Evolutionary conservation across 2,797 vertebrate species (phyloP), one percentile per base, ranked within the genome.

Genomic region (Decapterus maruadsi): DNA sequence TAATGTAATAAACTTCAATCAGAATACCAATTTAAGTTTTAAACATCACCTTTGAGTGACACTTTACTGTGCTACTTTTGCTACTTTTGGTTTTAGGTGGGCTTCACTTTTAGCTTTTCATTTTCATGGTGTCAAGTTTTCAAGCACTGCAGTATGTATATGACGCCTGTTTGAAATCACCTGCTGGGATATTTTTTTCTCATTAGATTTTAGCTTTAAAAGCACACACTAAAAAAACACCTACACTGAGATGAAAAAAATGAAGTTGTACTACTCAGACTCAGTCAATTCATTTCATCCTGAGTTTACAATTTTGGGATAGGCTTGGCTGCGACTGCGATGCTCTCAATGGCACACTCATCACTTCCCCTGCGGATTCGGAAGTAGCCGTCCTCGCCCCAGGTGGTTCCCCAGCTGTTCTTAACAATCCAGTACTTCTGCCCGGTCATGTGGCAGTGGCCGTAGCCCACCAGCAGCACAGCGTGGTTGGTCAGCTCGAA

Each of bases 401-500:
- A 99, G 0, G 0, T 0, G 0, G 48, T 29, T 34, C 98, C 95
- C 98, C 98, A 99, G 91, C 98, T 99, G 94, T 99, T 99, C 92
- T 99, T 99, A 40, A 97, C 96, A 20, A 96, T 96, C 98, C 98
- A 99, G 87, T 93, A 99, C 57, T 96, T 96, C 84, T 96, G 84
- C 0, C 97, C 96, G 0, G 94, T 96, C 76, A 34, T 34, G 3
- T 89, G 84, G 57, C 97, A 97, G 13, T 53, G 93, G 54, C 97
- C 97, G 0, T 99, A 99, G 3, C 98, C 98, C 58, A 99, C 96
- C 38, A 99, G 82, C 70, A 99, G 93, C 61, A 99, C 98, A 0
- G 97, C 98, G 0, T 99, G 98, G 91, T 98, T 98, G 45, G 98
- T 99, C 87, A 97, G 75, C 93, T 99, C 97, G 4, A 99, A 99